Evolutionary conservation across 2,888 invertebrate species (phyloP), one percentile per base, ranked within the genome.

Genomic region (Eupithecia dodoneata): DNA sequence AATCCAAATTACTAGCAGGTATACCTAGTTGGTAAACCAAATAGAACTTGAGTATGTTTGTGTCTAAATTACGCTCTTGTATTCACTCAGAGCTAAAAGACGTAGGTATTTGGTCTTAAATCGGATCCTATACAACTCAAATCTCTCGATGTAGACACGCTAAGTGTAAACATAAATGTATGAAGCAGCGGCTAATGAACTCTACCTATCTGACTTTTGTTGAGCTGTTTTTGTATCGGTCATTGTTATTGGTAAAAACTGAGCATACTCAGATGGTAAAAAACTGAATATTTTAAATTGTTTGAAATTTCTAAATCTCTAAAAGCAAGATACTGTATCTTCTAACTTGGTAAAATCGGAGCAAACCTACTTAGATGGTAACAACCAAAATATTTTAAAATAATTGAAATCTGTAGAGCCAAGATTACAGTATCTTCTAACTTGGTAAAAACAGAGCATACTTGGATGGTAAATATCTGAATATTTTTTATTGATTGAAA

Each of bases 191-290:
- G 85, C 84, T 87, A 88, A 88, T 86, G 86, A 87, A 87, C 86
- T 85, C 80, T 67, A 72, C n/a, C n/a, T 45, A 2, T 59, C 3
- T 55, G 7, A 18, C 59, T 63, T 63, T 63, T 30, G 83, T 82
- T 83, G 80, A 80, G 63, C 63, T 12, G 81, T 88, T 88, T 87
- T 87, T 86, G 84, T 83, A 83, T 86, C 85, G 87, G 88, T 86
- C 87, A 90, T 90, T 90, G 90, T 90, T 88, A 88, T 86, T 63
- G 15, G 15, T 15, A 30, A 2, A 63, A 59, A 15, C n/a, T 55
- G n/a, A 55, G 52, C 0, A 55, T 4, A 30, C 1, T 30, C 30
- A 55, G n/a, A 6, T 55, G 52, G 15, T 52, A 55, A 49, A 49
- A 13, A 49, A 13, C 13, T 4, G 13, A 49, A 49, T 49, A 10